Evolutionary conservation across 2,888 invertebrate species (phyloP).

Genomic region (Pandemis corylana): DNA sequence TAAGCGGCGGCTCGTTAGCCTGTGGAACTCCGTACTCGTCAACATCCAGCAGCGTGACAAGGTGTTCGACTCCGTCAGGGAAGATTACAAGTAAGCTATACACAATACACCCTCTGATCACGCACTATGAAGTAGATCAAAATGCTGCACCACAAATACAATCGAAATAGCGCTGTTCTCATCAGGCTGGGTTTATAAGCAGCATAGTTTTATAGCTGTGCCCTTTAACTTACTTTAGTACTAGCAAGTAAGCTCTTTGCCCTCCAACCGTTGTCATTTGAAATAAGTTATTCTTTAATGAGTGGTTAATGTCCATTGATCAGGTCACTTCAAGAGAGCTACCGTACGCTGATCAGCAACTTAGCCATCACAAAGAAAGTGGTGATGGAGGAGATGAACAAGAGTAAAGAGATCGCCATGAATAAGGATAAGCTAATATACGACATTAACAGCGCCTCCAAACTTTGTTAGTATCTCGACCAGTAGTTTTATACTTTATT

Average conservation of each 20-base stretch:
- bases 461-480: constrained; percentile 63
- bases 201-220: no score
- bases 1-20: constrained; percentile 87
- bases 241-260: no score
- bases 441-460: constrained; percentile 80
- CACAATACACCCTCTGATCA: no score
- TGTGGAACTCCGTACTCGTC: constrained; percentile 90
- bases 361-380: constrained; percentile 88
- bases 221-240: no score
- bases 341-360: constrained; percentile 83
- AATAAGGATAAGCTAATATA: constrained; percentile 84
- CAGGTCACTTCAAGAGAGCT: constrained; percentile 85
- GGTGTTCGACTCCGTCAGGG: constrained; percentile 85
- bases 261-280: no score
- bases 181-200: no score
- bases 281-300: not conserved
- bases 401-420: constrained; percentile 86
- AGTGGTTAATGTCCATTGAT: not conserved
- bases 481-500: not conserved
- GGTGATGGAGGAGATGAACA: constrained; percentile 87
- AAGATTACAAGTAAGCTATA: constrained; percentile 76
- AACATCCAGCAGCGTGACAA: constrained; percentile 89
- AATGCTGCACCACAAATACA: no score
- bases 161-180: no score
- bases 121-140: no score